Evolutionary conservation across 2,113 vertebrate species (phyloP).

Genomic region (Toxostoma redivivum): DNA sequence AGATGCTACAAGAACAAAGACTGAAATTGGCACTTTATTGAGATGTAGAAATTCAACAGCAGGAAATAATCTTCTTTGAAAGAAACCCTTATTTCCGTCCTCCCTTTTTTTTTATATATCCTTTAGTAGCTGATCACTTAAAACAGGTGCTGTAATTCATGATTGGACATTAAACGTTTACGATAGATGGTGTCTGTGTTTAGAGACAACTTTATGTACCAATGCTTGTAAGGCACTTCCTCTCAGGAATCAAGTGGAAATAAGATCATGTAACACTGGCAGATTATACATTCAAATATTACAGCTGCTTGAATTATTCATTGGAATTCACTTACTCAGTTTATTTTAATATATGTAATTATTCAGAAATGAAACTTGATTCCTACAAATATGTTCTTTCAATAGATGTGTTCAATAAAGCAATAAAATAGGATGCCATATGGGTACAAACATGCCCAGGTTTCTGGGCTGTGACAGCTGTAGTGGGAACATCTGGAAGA

Average conservation of each 20-base stretch:
- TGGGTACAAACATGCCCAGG: not conserved
- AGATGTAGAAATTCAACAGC: slow-evolving; percentile 53
- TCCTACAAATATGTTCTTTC: not conserved
- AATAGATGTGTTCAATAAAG: not conserved
- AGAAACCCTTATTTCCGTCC: slow-evolving; percentile 45
- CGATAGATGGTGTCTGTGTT: slow-evolving; percentile 50
- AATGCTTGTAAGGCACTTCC: slow-evolving; percentile 57
- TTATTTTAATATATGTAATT: slow-evolving; percentile 24
- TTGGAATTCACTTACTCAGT: slow-evolving; percentile 18
- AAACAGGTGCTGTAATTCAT: slow-evolving; percentile 65
- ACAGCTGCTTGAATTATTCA: slow-evolving; percentile 11
- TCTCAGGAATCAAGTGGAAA: slow-evolving; percentile 48
- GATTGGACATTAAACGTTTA: slow-evolving; percentile 60
- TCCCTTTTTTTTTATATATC: not conserved
- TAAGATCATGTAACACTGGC: slow-evolving; percentile 31
- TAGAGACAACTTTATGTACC: slow-evolving; percentile 58
- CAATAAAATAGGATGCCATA: not conserved
- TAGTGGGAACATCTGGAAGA: not conserved
- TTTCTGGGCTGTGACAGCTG: not conserved
- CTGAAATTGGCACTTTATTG: slow-evolving; percentile 45
- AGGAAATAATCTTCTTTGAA: slow-evolving; percentile 65
- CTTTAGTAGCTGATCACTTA: slow-evolving; percentile 66
- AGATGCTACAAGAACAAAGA: slow-evolving; percentile 32
- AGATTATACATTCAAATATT: slow-evolving; percentile 49
- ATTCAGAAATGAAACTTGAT: slow-evolving; percentile 20